Evolutionary conservation across 2,113 vertebrate species (phyloP).

Genomic region (Cryptomyrus ogoouensis): DNA sequence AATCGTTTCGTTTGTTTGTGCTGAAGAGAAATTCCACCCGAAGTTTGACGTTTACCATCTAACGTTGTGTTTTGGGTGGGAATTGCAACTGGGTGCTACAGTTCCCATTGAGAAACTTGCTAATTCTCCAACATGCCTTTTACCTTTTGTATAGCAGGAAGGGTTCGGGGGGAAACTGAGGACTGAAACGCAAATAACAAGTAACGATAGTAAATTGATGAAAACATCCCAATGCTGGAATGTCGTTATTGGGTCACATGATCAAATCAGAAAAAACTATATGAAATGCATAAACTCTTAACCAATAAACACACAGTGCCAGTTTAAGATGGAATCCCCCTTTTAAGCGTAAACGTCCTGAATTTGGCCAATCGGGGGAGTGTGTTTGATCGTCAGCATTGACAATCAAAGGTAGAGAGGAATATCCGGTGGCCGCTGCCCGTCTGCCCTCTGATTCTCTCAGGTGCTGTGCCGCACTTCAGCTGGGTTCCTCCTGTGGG

Average conservation of each 20-base stretch:
- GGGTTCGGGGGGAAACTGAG: neutral
- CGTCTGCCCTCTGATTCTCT: constrained; percentile 1
- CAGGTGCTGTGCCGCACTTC: neutral
- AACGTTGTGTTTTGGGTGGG: neutral
- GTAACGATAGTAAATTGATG: neutral
- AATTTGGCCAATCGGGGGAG: neutral
- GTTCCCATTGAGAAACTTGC: neutral
- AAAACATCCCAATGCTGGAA: neutral
- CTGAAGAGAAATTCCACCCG: neutral
- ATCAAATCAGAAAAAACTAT: neutral
- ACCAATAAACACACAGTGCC: neutral
- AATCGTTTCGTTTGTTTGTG: neutral
- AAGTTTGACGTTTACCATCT: neutral
- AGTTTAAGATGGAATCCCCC: neutral
- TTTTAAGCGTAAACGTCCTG: neutral
- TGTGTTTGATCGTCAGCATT: neutral
- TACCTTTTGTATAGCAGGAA: neutral
- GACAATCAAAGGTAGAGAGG: neutral
- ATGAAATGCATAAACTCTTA: neutral
- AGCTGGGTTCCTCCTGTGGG: neutral
- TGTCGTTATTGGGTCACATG: neutral
- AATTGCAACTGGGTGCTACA: neutral
- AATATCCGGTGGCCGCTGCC: neutral
- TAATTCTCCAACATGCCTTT: no score
- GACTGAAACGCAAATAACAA: neutral